A percentile compares a stretch with the other conserved stretches of the same genome.
These are phyloP conservation scores for Calyptommatus sinebrachiatus DNA, from an alignment of 2,113 vertebrate genomes.

Conservation along the genomic window DNA sequence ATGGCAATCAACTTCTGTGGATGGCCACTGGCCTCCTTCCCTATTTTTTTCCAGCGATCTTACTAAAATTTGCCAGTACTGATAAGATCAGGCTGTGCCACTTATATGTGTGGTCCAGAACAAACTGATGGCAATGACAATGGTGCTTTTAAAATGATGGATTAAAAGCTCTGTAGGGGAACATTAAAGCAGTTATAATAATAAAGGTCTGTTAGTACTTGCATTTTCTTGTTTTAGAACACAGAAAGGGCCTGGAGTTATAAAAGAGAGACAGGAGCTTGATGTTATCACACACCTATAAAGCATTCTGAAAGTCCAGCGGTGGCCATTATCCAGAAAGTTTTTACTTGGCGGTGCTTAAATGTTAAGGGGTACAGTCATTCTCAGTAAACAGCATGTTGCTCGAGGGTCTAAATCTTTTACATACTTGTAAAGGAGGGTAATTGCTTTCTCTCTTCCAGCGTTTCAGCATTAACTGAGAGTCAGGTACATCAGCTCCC, in stretches of 20 bases:
- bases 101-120: slow-evolving; percentile 30
- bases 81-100: not conserved
- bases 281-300: slow-evolving; percentile 70
- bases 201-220: slow-evolving; percentile 65
- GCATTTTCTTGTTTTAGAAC: slow-evolving; percentile 64
- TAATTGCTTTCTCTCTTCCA: slow-evolving; percentile 69
- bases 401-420: slow-evolving; percentile 68
- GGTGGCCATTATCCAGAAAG: slow-evolving; percentile 66
- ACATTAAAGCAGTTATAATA: slow-evolving; percentile 56
- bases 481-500: slow-evolving; percentile 48
- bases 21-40: too few relatives aligned
- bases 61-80: not conserved
- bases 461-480: slow-evolving; percentile 50
- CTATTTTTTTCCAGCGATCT: not conserved
- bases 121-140: not conserved
- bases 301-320: slow-evolving; percentile 64
- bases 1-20: too few relatives aligned
- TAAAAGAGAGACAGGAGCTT: slow-evolving; percentile 62
- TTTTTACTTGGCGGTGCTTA: slow-evolving; percentile 38
- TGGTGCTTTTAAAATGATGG: slow-evolving; percentile 15
- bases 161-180: slow-evolving; percentile 24
- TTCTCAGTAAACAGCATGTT: slow-evolving; percentile 65
- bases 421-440: slow-evolving; percentile 61
- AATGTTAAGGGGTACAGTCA: slow-evolving; percentile 57
- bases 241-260: slow-evolving; percentile 64